Conservation (phyloP, 2,797 vertebrate genomes). For the Pantherophis alleghaniensis region DNA sequence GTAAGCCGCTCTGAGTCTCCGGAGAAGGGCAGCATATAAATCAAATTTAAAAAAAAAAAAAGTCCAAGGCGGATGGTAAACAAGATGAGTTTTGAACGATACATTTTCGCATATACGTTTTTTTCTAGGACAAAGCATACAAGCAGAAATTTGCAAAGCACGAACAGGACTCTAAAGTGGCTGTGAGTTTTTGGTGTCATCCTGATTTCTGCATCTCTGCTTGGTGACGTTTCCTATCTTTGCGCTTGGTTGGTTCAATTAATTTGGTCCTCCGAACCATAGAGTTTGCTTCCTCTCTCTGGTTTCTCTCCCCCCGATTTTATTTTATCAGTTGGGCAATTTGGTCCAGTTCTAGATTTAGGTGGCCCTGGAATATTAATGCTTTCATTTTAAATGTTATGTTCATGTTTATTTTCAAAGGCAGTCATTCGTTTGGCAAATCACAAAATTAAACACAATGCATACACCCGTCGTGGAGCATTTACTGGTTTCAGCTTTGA, state of each 20-base stretch:
- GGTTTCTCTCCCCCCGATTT: neutral
- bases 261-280: neutral
- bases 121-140: neutral
- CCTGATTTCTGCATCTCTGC: neutral
- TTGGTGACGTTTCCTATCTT: neutral
- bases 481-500: neutral
- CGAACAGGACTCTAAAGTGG: constrained; percentile 8
- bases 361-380: neutral
- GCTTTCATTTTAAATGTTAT: neutral
- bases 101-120: neutral
- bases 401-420: neutral
- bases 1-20: no score
- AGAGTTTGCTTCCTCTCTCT: neutral
- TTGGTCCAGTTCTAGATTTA: neutral
- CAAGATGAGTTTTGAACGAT: neutral
- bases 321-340: neutral
- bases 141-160: constrained; percentile 19
- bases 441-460: neutral
- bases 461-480: neutral
- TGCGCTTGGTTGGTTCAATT: neutral
- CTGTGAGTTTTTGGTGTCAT: neutral
- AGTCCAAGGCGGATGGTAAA: no score
- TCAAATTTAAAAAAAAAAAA: no score
- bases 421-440: neutral
- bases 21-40: no score